Evolutionary conservation across 2,113 vertebrate species (phyloP).

Genomic region (Scolopax mira): DNA sequence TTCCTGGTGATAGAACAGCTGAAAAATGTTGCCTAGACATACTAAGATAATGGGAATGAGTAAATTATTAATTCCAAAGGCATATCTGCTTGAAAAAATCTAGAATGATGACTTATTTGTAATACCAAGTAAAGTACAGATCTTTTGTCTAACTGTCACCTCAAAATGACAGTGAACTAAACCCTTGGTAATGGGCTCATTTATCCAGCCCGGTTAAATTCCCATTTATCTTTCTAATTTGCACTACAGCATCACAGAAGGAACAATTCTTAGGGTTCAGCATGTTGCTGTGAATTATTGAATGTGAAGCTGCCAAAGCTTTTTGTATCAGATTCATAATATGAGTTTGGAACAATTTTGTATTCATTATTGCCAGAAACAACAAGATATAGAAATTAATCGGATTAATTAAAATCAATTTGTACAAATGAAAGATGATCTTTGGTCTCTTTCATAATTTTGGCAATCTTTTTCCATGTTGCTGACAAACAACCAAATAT

Average conservation of each 20-base stretch:
- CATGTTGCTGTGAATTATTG: not conserved
- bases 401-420: not conserved
- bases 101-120: not conserved
- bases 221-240: conserved; percentile 40
- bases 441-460: not conserved
- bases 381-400: not conserved
- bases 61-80: not conserved
- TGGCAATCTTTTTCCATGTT: not conserved
- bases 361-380: conserved; percentile 5
- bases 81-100: not conserved
- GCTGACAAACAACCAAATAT: not conserved
- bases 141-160: conserved; percentile 44
- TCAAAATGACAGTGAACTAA: conserved; percentile 30
- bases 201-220: conserved; percentile 23
- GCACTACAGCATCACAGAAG: not conserved
- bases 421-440: not conserved
- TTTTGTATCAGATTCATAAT: not conserved
- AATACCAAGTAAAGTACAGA: not conserved
- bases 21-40: not conserved
- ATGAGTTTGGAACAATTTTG: not conserved
- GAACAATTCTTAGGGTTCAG: not conserved
- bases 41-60: not conserved
- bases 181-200: conserved; percentile 15
- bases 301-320: not conserved
- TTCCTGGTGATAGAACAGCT: not conserved